phyloP scores from a whole-genome alignment of 2,797 vertebrate genomes.

The Astyanax mexicanus region DNA sequence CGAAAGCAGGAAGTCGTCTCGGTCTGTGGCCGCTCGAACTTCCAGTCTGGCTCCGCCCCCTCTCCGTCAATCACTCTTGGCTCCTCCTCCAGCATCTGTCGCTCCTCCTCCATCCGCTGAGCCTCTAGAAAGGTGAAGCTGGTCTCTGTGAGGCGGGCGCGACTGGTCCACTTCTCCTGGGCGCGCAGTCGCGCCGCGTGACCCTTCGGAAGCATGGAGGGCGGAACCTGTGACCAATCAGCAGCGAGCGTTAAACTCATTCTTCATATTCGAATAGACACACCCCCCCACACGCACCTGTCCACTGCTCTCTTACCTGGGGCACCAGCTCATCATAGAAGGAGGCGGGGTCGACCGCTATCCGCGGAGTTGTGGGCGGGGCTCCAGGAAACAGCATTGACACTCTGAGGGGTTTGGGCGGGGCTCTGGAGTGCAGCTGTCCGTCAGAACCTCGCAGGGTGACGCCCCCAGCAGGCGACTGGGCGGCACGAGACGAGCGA shows the following conservation, averaged over 20 bases:
- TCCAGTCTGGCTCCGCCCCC: conserved; percentile 60
- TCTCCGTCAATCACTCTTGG: conserved; percentile 19
- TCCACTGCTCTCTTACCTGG: conserved; percentile 61
- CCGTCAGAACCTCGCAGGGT: conserved; percentile 85
- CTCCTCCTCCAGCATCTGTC: conserved; percentile 15
- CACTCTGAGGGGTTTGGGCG: conserved; percentile 83
- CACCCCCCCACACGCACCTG: too few species aligned
- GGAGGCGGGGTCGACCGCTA: conserved; percentile 63
- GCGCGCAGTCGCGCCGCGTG: conserved; percentile 79
- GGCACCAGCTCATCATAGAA: conserved; percentile 84
- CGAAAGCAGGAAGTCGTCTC: conserved; percentile 80
- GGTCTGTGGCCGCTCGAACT: conserved; percentile 78
- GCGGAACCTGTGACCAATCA: conserved; percentile 42
- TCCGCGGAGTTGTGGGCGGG: conserved; percentile 41
- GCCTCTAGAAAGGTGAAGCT: conserved; percentile 83
- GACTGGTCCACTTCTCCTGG: conserved; percentile 84
- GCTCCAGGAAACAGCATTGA: conserved; percentile 74
- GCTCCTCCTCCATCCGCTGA: conserved; percentile 47
- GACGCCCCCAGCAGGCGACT: conserved; percentile 60
- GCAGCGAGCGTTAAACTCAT: neutral
- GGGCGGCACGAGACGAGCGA: conserved; percentile 53
- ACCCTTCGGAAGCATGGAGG: conserved; percentile 58
- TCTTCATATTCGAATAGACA: neutral
- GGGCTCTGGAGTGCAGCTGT: conserved; percentile 85
- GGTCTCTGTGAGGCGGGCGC: conserved; percentile 80